Evolutionary conservation across 2,888 invertebrate genomes (phyloP).

Genomic region (Kryphioiulus occultus): DNA sequence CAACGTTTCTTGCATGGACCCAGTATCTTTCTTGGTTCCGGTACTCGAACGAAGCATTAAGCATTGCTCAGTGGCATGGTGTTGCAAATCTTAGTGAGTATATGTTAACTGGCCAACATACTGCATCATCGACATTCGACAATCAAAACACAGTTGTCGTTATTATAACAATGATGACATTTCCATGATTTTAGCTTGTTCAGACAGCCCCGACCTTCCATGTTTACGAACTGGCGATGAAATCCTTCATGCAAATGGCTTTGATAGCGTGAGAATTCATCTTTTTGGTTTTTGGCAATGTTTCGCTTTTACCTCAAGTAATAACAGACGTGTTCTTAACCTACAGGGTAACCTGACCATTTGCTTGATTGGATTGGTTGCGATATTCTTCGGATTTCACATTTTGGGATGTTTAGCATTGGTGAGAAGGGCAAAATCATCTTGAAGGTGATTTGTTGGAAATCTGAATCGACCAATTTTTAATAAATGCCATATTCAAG

Average conservation of each 20-base stretch:
- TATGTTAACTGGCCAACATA: neutral
- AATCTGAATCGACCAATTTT: neutral
- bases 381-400: slow-evolving; percentile 7
- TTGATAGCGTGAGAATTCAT: neutral
- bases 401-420: slow-evolving; percentile 15
- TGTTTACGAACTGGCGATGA: slow-evolving; percentile 12
- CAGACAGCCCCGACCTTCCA: neutral
- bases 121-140: neutral
- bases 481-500: neutral
- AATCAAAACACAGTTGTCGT: too few relatives aligned
- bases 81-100: slow-evolving; percentile 58
- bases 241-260: neutral
- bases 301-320: neutral
- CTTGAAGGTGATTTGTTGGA: neutral
- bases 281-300: neutral
- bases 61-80: slow-evolving; percentile 77
- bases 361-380: neutral
- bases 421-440: neutral
- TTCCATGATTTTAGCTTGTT: neutral
- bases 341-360: neutral
- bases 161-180: too few relatives aligned
- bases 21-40: slow-evolving; percentile 84
- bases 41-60: slow-evolving; percentile 85
- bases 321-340: neutral
- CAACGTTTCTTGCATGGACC: slow-evolving; percentile 68